Base-by-base conservation (phyloP, 2,797 vertebrate genomes). In the Scleropages formosus region DNA sequence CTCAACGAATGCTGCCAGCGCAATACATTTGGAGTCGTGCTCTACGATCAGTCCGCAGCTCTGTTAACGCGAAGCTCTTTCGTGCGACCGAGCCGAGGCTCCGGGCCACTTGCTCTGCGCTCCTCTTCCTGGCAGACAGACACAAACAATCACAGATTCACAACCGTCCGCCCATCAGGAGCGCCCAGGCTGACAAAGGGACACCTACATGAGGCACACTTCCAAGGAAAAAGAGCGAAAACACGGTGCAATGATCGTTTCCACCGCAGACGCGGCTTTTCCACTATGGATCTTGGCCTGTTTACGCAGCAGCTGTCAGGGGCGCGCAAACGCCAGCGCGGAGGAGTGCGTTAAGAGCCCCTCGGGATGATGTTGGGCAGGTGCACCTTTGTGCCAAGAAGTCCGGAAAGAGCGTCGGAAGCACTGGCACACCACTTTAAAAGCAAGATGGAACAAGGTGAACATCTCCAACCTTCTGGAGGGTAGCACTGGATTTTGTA, bases 271-370 rank as follows among this genome's bases (percentile, higher is more conserved):
- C 1, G 13, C 22, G 20, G 49, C 24, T 69, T 39, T 39, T 39
- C 31, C 6, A 6, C 31, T 2, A 8, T 20, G 59, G 15, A 56
- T 53, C 12, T 56, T 18, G n/a, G n/a, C 18, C 53, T 18, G 39
- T 31, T 10, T 3, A 3, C 4, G 15, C 3, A 18, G 59, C n/a
- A 20, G 1, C 71, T 60, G 58, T 53, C 71, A 60, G 56, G 56
- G 27, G 56, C 53, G 71, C 46, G 47, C 71, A 73, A 44, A 39
- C 26, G n/a, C 27, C 60, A 22, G 56, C 60, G 16, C 46, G 71
- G 31, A 39, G 2, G 39, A 31, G 31, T 72, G n/a, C 44, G 26
- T 56, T 22, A 27, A 16, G 27, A 26, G 2, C 47, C 18, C 72
- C 61, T 56, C 10, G n/a, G 46, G n/a, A 27, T 74, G 76, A 49